Evolutionary conservation across 2,113 vertebrate genomes (phyloP), one percentile per base, ranked within the genome.

Genomic region (Actinemys pallida): DNA sequence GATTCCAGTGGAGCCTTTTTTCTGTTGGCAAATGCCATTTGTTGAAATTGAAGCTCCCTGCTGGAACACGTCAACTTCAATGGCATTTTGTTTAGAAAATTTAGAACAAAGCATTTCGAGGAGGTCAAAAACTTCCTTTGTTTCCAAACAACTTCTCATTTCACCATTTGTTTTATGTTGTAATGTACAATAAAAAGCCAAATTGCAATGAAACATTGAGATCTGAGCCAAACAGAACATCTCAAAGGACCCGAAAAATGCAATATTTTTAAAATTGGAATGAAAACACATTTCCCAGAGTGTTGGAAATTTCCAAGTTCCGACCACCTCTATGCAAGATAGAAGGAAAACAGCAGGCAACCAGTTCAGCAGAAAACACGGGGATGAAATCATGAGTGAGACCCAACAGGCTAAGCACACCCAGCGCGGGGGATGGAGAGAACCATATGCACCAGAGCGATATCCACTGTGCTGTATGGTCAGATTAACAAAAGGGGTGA

Each of bases 341-440:
- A 42, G 69, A 75, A 42, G 19, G 39, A 75, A 42, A 42, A 10
- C 4, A 25, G 19, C 69, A 75, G 62, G 31, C 31, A 35, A 6
- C 6, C 62, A 65, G 62, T 24, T 42, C 39, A 42, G 39, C 20
- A 42, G 39, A 22, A 24, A 10, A 75, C 10, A 12, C 6, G n/a
- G 39, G 9, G 69, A 75, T 42, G 39, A 39, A 75, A 10, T 24
- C 69, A 24, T 24, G n/a, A 42, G 10, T 75, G n/a, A 42, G 10
- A 75, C 20, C 39, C 39, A 42, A 42, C 20, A 12, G 24, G 42
- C 42, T 45, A 22, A 45, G 42, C 39, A 12, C 3, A 45, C 57
- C 27, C 27, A 59, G 57, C 3, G 5, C 11, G 3, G 16, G 4
- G 1, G 7, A 14, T n/a, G 4, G 65, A 69, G 35, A n/a, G 17